These are phyloP conservation scores for Uromys caudimaculatus DNA, from an alignment of 2,797 vertebrate species.

Conservation along the genomic window DNA sequence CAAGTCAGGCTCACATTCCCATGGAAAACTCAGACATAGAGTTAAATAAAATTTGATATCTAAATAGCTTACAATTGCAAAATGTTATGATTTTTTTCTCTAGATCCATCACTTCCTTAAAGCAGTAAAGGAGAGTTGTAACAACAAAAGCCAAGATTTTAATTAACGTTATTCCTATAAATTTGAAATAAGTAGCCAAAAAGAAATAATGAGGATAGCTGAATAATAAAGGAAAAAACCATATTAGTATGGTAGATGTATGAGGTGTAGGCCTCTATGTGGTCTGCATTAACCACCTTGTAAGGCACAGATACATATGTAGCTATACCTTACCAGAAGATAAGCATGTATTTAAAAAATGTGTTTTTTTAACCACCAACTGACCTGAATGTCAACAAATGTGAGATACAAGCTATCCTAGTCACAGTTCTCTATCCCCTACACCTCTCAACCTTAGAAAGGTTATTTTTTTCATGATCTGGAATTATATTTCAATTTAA, in stretches of 20 bases:
- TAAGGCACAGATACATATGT: not conserved
- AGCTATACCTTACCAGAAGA: not conserved
- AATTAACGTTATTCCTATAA: not conserved
- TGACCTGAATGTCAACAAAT: not conserved
- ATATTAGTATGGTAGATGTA: not conserved
- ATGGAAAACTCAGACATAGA: not conserved
- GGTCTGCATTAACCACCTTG: not conserved
- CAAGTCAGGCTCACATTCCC: not conserved
- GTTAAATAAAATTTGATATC: not conserved
- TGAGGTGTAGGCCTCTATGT: not conserved
- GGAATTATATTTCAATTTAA: slow-evolving; percentile 1
- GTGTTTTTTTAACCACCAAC: not conserved
- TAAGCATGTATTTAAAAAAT: not conserved
- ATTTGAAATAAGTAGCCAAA: not conserved
- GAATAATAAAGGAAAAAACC: not conserved
- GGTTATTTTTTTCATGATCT: not conserved
- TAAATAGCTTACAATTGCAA: not conserved
- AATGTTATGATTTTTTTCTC: not conserved
- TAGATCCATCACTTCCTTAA: not conserved
- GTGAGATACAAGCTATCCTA: not conserved
- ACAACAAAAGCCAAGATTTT: not conserved
- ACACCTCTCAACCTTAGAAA: not conserved
- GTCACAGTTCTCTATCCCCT: not conserved
- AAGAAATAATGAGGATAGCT: not conserved
- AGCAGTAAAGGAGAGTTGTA: not conserved